A percentile compares a stretch with the other conserved stretches of the same genome.
Conservation (phyloP, 2,797 vertebrate genomes). For the Acipenser oxyrinchus region DNA sequence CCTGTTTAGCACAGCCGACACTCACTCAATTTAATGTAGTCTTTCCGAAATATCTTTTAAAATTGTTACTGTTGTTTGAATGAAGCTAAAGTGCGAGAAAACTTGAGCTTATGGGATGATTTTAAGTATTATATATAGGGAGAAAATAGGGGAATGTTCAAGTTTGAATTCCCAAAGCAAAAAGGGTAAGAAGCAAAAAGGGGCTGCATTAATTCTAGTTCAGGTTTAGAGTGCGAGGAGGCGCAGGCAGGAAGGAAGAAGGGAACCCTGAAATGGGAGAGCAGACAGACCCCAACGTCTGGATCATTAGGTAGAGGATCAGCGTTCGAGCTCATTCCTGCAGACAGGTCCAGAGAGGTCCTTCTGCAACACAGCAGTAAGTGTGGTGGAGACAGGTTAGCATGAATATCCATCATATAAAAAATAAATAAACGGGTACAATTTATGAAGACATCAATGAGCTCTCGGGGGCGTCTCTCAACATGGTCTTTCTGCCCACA, state of each 20-base stretch:
- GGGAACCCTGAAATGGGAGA: constrained; percentile 14
- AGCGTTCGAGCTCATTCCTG: constrained; percentile 7
- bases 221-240: constrained; percentile 22
- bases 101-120: too few species aligned
- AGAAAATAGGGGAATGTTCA: too few species aligned
- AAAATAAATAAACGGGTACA: too few species aligned
- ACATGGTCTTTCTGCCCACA: constrained; percentile 31
- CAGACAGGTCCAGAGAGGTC: constrained; percentile 10
- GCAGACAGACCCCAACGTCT: background rate
- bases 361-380: constrained; percentile 14
- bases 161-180: background rate
- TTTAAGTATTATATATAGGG: too few species aligned
- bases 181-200: background rate
- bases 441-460: too few species aligned
- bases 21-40: too few species aligned
- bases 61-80: too few species aligned
- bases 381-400: constrained; percentile 5
- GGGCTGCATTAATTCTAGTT: constrained; percentile 13
- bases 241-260: constrained; percentile 11
- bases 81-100: too few species aligned
- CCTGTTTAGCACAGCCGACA: too few species aligned
- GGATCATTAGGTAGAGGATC: constrained; percentile 6
- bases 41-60: background rate
- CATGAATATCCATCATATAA: too few species aligned
- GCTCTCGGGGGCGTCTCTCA: too few species aligned